phyloP scores from a whole-genome alignment of 2,888 invertebrate species.

The Oxystoma pomonae region DNA sequence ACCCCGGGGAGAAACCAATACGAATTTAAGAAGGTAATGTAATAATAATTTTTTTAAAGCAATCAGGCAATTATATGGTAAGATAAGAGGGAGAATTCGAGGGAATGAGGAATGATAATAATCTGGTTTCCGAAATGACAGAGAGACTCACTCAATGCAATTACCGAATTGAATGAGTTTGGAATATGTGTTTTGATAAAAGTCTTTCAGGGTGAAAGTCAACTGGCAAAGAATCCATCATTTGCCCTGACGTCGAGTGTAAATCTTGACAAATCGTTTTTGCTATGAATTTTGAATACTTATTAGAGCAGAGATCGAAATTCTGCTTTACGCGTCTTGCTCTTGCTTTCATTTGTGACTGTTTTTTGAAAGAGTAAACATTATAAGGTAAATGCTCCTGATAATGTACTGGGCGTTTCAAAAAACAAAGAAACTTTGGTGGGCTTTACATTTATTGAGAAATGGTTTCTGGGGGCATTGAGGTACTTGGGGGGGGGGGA shows the following conservation, averaged over 20 bases:
- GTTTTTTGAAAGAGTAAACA: slow-evolving; percentile 6
- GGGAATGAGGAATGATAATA: slow-evolving; percentile 21
- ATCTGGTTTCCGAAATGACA: slow-evolving; percentile 32
- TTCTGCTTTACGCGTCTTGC: background rate
- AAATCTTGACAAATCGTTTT: slow-evolving; percentile 50
- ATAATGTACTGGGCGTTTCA: too few species aligned
- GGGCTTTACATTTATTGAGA: too few species aligned
- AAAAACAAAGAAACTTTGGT: too few species aligned
- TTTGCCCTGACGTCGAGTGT: slow-evolving; percentile 39
- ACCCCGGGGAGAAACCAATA: slow-evolving; percentile 26
- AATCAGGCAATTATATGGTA: slow-evolving; percentile 28
- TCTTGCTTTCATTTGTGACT: background rate
- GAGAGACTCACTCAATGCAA: slow-evolving; percentile 36
- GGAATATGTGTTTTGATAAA: slow-evolving; percentile 44
- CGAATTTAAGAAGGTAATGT: slow-evolving; percentile 31
- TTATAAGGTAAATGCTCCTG: too few species aligned
- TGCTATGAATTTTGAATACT: slow-evolving; percentile 46
- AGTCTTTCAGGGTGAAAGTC: slow-evolving; percentile 42
- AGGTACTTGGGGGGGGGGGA: too few species aligned
- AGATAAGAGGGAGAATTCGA: slow-evolving; percentile 11
- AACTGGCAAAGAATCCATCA: slow-evolving; percentile 45
- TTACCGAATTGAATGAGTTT: slow-evolving; percentile 41
- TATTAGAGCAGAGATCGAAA: slow-evolving; percentile 25
- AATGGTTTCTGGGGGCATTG: too few species aligned
- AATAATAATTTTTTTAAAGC: slow-evolving; percentile 34